These are phyloP conservation scores for Neodon shergylaensis DNA, from an alignment of 2,113 vertebrate genomes.

Conservation along the genomic window DNA sequence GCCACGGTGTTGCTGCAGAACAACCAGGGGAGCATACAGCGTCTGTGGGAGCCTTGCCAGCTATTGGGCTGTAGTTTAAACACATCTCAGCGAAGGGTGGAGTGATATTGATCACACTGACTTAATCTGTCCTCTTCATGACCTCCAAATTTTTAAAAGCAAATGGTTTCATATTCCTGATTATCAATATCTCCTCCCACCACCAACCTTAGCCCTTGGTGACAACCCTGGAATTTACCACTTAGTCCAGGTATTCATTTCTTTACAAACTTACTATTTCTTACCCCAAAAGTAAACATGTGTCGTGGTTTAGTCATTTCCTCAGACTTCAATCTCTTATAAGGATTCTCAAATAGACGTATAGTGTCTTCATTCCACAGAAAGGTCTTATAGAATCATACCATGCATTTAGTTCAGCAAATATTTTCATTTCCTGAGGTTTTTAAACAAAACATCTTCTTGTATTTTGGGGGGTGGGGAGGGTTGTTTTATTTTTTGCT, in stretches of 20 bases:
- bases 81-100: background rate
- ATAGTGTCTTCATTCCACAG: background rate
- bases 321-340: background rate
- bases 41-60: constrained; percentile 23
- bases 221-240: background rate
- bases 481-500: constrained; percentile 18
- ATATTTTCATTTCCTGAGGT: constrained; percentile 26
- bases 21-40: background rate
- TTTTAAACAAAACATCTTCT: constrained; percentile 13
- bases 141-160: constrained; percentile 36
- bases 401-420: constrained; percentile 6
- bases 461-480: background rate
- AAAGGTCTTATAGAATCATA: background rate
- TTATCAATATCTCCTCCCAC: background rate
- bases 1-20: background rate
- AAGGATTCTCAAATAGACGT: background rate
- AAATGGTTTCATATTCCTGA: constrained; percentile 6
- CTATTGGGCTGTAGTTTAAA: constrained; percentile 50
- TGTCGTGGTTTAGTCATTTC: background rate
- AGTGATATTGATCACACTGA: constrained; percentile 27
- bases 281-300: background rate
- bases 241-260: background rate
- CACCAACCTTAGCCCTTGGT: background rate
- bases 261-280: background rate
- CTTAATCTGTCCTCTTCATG: constrained; percentile 4